These are phyloP conservation scores for Ganaspis brasiliensis DNA, from an alignment of 2,888 invertebrate genomes.

Conservation along the genomic window DNA sequence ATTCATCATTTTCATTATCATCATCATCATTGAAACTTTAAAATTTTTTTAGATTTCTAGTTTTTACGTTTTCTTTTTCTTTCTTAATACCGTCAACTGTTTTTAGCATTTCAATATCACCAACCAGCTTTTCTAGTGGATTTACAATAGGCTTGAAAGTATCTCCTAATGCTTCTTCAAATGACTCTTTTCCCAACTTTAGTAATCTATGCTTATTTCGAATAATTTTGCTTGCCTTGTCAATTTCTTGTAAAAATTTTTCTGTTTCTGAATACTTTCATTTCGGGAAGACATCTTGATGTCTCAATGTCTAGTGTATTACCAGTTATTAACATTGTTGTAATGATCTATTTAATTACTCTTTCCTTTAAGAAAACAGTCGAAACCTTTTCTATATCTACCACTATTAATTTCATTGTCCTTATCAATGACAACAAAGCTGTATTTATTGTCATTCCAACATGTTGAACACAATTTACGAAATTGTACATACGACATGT, in stretches of 20 bases:
- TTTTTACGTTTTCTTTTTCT: too few species aligned
- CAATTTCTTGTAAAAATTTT: slow-evolving; percentile 47
- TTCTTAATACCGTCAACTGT: too few species aligned
- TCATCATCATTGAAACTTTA: neutral
- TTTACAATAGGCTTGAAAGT: neutral
- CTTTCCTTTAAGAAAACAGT: slow-evolving; percentile 52
- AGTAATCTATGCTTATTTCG: slow-evolving; percentile 50
- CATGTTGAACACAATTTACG: slow-evolving; percentile 66
- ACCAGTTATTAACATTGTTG: neutral
- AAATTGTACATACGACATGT: too few species aligned
- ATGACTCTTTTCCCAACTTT: slow-evolving; percentile 40
- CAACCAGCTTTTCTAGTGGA: neutral
- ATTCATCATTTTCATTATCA: neutral
- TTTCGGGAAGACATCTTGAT: neutral
- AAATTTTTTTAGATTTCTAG: too few species aligned
- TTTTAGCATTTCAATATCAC: too few species aligned
- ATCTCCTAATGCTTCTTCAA: neutral
- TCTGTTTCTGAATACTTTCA: slow-evolving; percentile 36
- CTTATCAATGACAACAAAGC: slow-evolving; percentile 70
- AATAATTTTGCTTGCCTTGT: slow-evolving; percentile 52
- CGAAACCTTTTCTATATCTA: slow-evolving; percentile 71
- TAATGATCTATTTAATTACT: neutral
- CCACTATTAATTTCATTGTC: slow-evolving; percentile 66
- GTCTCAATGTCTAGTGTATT: slow-evolving; percentile 48
- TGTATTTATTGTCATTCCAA: slow-evolving; percentile 68